Base-by-base conservation (phyloP, 2,113 vertebrate genomes). In the Gymnocephalus cernua region DNA sequence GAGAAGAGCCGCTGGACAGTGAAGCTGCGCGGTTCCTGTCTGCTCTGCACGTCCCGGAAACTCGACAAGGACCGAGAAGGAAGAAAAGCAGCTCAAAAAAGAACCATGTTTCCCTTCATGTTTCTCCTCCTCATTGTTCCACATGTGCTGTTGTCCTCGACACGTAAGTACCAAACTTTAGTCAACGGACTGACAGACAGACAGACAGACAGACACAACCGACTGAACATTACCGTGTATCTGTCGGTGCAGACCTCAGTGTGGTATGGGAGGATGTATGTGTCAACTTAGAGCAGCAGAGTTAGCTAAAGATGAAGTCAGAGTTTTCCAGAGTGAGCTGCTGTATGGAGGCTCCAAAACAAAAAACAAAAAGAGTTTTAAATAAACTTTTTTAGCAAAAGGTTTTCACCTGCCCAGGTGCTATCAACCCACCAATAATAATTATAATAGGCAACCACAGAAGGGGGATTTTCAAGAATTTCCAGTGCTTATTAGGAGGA, bases 161-260 rank as follows among this genome's bases (percentile, higher is more conserved):
- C 88, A 51, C 86, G 95, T 95, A 88, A 95, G 95, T 94, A 92
- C 25, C 67, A 58, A 38, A 66, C 51, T 74, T 59, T 45, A 14
- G 48, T 73, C 19, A 27, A 16, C 27, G 6, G 38, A 15, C 25
- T 12, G 19, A 63, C 19, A 38, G 18, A 18, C 51, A 2, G 32
- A 41, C 50, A 12, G 19, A 63, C 19, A 38, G 18, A 18, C 51
- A 2, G 32, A 41, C 50, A 12, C 3, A 6, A 29, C 15, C 29
- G 6, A 3, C 32, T 11, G 32, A 1, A 4, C 66, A 27, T 29
- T n/a, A 48, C 57, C 41, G 69, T 0, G 23, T n/a, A 19, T 9
- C 15, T 19, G 69, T n/a, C 18, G 41, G 11, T n/a, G 11, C 38
- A 4, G 23, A 44, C 23, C 29, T 32, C 51, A 68, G 44, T 2